phyloP scores from a whole-genome alignment of 2,888 invertebrate genomes.

The Chrysolina americana region DNA sequence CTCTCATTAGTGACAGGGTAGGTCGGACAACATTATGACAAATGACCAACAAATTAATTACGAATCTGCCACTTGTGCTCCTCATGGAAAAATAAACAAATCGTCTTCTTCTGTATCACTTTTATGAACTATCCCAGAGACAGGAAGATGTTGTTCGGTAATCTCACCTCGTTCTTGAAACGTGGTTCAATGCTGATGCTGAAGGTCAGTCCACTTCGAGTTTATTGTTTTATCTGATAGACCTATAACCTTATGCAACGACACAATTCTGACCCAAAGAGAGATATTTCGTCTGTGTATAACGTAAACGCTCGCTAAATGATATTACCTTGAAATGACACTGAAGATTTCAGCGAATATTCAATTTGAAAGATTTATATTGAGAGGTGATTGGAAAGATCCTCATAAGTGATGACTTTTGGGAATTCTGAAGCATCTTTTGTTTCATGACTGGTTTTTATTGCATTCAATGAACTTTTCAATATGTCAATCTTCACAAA shows the following conservation, averaged over 20 bases:
- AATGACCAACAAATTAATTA: too few relatives aligned
- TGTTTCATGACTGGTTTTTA: not conserved
- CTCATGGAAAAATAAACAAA: too few relatives aligned
- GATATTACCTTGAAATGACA: not conserved
- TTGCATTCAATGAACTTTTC: not conserved
- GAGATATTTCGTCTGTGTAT: not conserved
- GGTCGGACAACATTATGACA: too few relatives aligned
- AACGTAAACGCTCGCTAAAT: not conserved
- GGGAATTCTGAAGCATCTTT: too few relatives aligned
- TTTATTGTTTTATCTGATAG: not conserved
- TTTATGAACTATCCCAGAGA: not conserved
- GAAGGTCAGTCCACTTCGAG: not conserved
- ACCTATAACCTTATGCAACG: not conserved
- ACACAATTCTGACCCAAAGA: not conserved
- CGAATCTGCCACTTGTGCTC: too few relatives aligned
- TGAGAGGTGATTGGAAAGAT: too few relatives aligned
- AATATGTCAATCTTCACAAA: too few relatives aligned
- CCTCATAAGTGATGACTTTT: too few relatives aligned
- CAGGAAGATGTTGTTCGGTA: not conserved
- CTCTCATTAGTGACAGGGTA: too few relatives aligned
- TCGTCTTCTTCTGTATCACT: too few relatives aligned
- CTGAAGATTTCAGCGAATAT: not conserved
- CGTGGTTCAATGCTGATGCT: too few relatives aligned
- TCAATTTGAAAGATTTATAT: not conserved
- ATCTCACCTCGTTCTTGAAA: not conserved